Conservation (phyloP, 2,888 invertebrate species). For the Mellilla xanthometata region DNA sequence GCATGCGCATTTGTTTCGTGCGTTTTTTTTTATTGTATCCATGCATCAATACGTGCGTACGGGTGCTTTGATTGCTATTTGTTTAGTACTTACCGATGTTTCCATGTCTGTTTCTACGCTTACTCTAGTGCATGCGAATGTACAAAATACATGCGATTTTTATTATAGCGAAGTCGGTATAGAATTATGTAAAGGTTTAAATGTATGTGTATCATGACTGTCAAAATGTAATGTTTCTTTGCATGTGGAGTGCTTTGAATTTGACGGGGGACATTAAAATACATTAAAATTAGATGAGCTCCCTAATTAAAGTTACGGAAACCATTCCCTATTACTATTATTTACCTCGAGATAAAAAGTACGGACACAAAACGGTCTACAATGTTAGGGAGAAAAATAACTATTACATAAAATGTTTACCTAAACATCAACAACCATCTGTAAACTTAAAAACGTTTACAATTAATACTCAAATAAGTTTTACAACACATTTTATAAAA, state of each 20-base stretch:
- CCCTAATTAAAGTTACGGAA: slow-evolving; percentile 36
- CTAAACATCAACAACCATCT: slow-evolving; percentile 80
- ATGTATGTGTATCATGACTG: slow-evolving; percentile 29
- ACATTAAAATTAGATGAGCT: slow-evolving; percentile 41
- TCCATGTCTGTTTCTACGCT: slow-evolving; percentile 26
- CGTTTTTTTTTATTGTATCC: slow-evolving; percentile 52
- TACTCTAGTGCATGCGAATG: slow-evolving; percentile 32
- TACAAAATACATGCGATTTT: slow-evolving; percentile 16
- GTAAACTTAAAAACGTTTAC: slow-evolving; percentile 71
- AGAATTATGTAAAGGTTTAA: slow-evolving; percentile 33
- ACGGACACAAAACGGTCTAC: slow-evolving; percentile 42
- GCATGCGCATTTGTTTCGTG: slow-evolving; percentile 54
- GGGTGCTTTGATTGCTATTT: slow-evolving; percentile 43
- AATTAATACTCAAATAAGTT: slow-evolving; percentile 53
- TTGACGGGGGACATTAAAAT: slow-evolving; percentile 44
- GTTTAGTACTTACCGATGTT: slow-evolving; percentile 50
- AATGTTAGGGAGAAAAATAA: slow-evolving; percentile 42
- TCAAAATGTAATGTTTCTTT: slow-evolving; percentile 53
- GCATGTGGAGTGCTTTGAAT: slow-evolving; percentile 62
- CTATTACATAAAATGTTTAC: slow-evolving; percentile 69
- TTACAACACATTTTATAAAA: slow-evolving; percentile 50
- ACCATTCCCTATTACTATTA: slow-evolving; percentile 65
- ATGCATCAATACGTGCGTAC: slow-evolving; percentile 66
- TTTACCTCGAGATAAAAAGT: slow-evolving; percentile 45
- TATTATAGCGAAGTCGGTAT: not conserved